These are phyloP conservation scores for Drosophila setosimentum DNA, from an alignment of 2,888 invertebrate genomes.

Conservation along the genomic window DNA sequence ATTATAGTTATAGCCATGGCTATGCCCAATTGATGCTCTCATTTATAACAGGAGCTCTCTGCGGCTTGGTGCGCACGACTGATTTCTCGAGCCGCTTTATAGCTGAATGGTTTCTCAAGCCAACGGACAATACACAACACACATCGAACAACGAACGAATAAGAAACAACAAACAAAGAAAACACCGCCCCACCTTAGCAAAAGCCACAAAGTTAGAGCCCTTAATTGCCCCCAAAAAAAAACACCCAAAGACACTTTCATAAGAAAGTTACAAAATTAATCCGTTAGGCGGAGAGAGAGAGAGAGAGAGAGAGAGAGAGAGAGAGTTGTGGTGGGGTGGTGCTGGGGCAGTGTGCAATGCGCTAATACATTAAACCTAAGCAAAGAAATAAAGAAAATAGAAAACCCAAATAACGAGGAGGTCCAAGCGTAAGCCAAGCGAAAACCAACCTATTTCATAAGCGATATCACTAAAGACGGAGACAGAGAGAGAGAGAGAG, in stretches of 20 bases:
- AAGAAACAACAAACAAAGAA: conserved; percentile 1
- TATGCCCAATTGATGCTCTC: conserved; percentile 43
- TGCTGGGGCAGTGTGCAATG: conserved; percentile 17
- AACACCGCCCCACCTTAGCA: conserved; percentile 3
- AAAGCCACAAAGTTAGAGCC: conserved; percentile 30
- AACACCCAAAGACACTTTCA: conserved; percentile 62
- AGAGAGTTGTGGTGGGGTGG: neutral
- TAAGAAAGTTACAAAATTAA: conserved; percentile 74
- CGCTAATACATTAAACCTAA: conserved; percentile 36
- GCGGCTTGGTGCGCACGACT: conserved; percentile 49
- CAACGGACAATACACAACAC: conserved; percentile 4
- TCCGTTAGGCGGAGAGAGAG: conserved; percentile 26
- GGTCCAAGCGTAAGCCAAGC: conserved; percentile 39
- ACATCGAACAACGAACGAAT: conserved; percentile 15
- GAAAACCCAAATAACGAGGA: conserved; percentile 17
- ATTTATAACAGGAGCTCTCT: conserved; percentile 35
- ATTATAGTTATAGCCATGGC: conserved; percentile 10
- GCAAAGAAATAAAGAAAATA: conserved; percentile 2
- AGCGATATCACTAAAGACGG: conserved; percentile 20
- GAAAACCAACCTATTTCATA: conserved; percentile 52
- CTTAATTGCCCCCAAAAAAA: conserved; percentile 57
- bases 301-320: neutral
- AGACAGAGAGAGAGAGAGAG: neutral
- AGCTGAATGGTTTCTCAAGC: conserved; percentile 48
- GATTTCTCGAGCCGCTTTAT: conserved; percentile 36